Base-by-base conservation (phyloP, 2,888 invertebrate species). In the Troilus luridus region DNA sequence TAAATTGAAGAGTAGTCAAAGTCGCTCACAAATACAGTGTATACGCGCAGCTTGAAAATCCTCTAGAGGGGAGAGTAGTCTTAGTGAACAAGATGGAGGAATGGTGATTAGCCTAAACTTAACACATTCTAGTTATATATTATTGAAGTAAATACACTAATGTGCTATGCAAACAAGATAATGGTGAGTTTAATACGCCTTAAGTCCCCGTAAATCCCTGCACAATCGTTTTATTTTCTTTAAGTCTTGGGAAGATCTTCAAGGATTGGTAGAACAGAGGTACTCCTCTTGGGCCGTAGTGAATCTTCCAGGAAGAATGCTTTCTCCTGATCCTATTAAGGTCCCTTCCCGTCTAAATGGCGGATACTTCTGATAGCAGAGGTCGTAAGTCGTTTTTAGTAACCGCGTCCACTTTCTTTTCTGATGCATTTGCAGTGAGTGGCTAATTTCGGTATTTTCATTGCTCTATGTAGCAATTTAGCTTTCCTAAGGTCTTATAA, bases 341-440 rank as follows among this genome's bases (percentile, higher is more conserved):
- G 27, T n/a, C n/a, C 11, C 85, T 54, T 85, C 56, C 85, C 85
- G n/a, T n/a, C 56, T 85, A 54, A 56, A 58, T 58, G 85, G n/a
- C 85, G 85, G 8, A n/a, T 85, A 85, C 56, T n/a, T n/a, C 85
- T 85, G 56, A 11, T 56, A n/a, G 11, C 85, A n/a, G 85, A 56
- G 56, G 56, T 85, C 21, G 85, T 12, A n/a, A 85, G n/a, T 21
- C 85, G 56, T n/a, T 58, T 81, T 56, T 85, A 56, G n/a, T n/a
- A 19, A 56, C 14, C 11, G 56, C 21, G 56, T 85, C 54, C 6
- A 85, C 85, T 85, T 85, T 85, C 85, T 56, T 85, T n/a, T 12
- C 11, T 54, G 21, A 85, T 58, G 85, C n/a, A 56, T 85, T 85
- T 85, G n/a, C n/a, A 85, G 85, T 85, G 21, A 85, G 56, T n/a